Conservation (phyloP, 2,113 vertebrate species). For the Orientallactaga bullata region DNA sequence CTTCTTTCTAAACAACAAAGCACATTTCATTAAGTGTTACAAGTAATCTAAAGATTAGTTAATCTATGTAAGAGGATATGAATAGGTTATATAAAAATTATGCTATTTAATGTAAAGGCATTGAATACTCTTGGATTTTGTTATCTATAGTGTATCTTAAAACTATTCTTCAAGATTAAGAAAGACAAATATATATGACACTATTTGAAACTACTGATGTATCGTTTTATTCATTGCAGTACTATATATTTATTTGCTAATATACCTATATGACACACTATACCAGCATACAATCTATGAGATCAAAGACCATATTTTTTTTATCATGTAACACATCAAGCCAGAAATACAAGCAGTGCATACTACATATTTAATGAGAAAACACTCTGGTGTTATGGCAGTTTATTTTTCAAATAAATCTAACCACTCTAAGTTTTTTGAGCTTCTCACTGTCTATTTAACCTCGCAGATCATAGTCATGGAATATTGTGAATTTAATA, state of each 20-base stretch:
- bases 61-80: neutral
- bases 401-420: neutral
- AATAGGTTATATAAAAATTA: neutral
- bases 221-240: neutral
- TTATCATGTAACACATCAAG: neutral
- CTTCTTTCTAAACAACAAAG: neutral
- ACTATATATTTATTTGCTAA: neutral
- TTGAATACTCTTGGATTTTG: neutral
- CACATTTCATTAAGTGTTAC: neutral
- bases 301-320: neutral
- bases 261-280: neutral
- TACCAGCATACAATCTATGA: neutral
- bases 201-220: neutral
- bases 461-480: neutral
- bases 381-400: neutral
- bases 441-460: neutral
- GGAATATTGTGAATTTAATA: conserved; percentile 6
- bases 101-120: neutral
- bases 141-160: neutral
- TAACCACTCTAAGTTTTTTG: neutral
- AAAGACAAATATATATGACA: neutral
- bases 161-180: neutral
- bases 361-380: neutral
- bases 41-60: neutral
- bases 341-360: neutral